Evolutionary conservation across 2,797 vertebrate species (phyloP).

Genomic region (Galagoides demidoff): DNA sequence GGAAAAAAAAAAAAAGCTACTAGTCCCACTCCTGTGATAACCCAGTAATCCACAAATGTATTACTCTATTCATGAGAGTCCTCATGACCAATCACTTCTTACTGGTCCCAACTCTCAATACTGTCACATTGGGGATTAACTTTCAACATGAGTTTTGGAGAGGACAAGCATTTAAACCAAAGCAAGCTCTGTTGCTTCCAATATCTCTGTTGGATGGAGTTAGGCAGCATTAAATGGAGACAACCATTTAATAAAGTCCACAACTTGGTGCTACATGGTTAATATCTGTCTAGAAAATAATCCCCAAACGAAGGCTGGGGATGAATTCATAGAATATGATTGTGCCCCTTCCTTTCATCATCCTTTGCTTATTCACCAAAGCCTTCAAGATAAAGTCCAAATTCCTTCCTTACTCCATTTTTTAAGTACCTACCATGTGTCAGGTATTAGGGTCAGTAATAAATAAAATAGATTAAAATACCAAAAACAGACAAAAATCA

Average conservation of each 20-base stretch:
- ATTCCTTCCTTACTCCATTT: neutral
- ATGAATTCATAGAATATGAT: neutral
- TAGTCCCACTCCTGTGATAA: neutral
- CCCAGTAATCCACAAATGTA: neutral
- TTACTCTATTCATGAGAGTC: neutral
- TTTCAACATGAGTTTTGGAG: neutral
- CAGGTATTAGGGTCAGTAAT: neutral
- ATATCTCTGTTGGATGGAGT: neutral
- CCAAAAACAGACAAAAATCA: neutral
- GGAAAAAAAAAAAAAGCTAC: neutral
- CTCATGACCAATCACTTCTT: neutral
- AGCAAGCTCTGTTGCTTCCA: neutral
- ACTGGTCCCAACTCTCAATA: neutral
- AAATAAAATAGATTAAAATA: neutral
- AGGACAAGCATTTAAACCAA: neutral
- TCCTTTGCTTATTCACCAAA: neutral
- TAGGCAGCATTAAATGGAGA: neutral
- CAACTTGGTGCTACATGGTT: neutral
- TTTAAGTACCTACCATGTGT: neutral
- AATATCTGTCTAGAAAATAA: neutral
- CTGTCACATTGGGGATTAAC: neutral
- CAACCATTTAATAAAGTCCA: neutral
- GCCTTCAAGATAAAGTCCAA: neutral
- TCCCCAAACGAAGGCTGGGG: neutral
- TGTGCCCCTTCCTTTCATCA: neutral